Base-by-base conservation (phyloP, 2,888 invertebrate genomes). In the Callosobruchus maculatus region DNA sequence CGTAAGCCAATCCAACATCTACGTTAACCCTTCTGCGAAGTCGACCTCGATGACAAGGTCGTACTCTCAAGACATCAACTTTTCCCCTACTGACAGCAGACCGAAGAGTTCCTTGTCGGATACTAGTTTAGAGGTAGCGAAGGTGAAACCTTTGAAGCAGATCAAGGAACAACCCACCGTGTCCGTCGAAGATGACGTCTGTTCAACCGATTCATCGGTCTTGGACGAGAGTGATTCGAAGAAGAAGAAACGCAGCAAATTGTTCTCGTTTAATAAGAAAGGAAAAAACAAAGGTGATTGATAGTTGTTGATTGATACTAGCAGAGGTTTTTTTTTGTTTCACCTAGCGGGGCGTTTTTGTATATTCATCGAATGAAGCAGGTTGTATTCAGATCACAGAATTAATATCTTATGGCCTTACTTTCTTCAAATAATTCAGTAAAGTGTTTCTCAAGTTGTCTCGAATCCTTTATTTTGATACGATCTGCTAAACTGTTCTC, bases 121-220 rank as follows among this genome's bases (percentile, higher is more conserved):
- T 72, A 88, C 88, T 72, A 86, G 87, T 72, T 83, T 89, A 71
- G 88, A 88, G 72, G 70, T 71, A 9, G 70, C 73, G 75, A 73
- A 76, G 66, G 73, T 77, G 3, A 72, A 78, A 72, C 79, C 76
- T 22, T 80, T 81, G 74, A 83, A 83, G n/a, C 49, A 49, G 49
- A 86, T 86, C 70, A 84, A 83, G 79, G 84, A 85, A 72, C 79
- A 79, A 74, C 79, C 80, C 0, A 74, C 80, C 77, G 86, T 88
- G 0, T 88, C 89, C 0, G 86, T 89, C 0, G 93, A 93, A 78
- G 93, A 93, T 77, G 93, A 93, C 80, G 87, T 90, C 20, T 88
- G 89, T 75, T 93, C 93, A 0, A 93, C 93, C 0, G 93, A 93
- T 83, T 93, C 93, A 0, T 93, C 93, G 0, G 88, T 92, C 4